Evolutionary conservation across 2,888 invertebrate genomes (phyloP).

Genomic region (Folsomia manolachei): DNA sequence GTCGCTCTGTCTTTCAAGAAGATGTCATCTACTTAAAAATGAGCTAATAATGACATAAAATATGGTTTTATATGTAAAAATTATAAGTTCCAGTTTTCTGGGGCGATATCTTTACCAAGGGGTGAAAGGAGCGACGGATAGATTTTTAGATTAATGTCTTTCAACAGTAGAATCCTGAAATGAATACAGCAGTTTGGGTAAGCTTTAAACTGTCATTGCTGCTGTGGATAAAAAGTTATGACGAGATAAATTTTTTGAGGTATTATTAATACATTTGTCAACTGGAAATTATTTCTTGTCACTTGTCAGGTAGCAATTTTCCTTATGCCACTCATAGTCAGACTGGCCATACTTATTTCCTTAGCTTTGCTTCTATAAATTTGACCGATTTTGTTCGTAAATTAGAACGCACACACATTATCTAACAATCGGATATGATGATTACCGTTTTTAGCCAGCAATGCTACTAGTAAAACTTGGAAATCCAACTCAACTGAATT

Average conservation of each 20-base stretch:
- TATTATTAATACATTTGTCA: conserved; percentile 2
- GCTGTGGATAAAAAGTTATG: background rate
- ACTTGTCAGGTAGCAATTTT: background rate
- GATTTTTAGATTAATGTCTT: conserved; percentile 1
- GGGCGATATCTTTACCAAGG: background rate
- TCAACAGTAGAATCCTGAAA: background rate
- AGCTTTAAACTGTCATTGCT: no score
- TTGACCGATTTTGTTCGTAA: background rate
- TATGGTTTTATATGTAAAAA: no score
- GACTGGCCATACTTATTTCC: no score
- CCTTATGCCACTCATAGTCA: no score
- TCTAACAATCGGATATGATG: background rate
- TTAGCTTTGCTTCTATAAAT: no score
- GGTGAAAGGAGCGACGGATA: background rate
- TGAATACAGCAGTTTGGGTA: background rate
- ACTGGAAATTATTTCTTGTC: background rate
- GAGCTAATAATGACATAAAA: no score
- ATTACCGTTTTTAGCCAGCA: no score
- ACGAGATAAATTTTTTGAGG: background rate
- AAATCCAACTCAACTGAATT: background rate
- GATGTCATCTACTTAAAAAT: no score
- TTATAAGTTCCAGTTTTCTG: background rate
- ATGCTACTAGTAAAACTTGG: background rate
- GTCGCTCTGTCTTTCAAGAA: no score
- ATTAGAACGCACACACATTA: background rate